A percentile compares a stretch with the other conserved stretches of the same genome.
phyloP scores from a whole-genome alignment of 2,113 vertebrate species.

The Rhinoderma darwinii region DNA sequence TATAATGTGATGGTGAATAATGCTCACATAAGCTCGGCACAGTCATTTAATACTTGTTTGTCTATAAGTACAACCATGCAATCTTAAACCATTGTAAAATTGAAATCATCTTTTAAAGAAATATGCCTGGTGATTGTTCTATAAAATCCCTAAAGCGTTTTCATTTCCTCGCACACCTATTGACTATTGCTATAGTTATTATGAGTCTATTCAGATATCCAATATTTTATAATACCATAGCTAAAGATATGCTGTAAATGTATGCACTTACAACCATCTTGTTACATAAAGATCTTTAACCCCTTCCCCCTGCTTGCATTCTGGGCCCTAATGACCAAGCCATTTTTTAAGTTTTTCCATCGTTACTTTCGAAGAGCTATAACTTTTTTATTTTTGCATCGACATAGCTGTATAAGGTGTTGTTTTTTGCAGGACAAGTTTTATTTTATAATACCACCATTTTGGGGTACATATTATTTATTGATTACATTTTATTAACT shows the following conservation, averaged over 20 bases:
- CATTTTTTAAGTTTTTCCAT: too few species aligned
- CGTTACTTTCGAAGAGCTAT: too few species aligned
- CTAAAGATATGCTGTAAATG: not conserved
- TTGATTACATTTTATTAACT: too few species aligned
- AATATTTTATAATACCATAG: conserved; percentile 35
- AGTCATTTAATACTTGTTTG: conserved; percentile 34
- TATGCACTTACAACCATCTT: not conserved
- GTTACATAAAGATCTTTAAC: conserved; percentile 19
- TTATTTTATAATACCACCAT: too few species aligned
- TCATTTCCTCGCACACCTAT: not conserved
- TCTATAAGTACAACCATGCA: conserved; percentile 24
- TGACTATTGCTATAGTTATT: conserved; percentile 40
- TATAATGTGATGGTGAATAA: conserved; percentile 38
- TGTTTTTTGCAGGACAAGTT: too few species aligned
- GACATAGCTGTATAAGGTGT: too few species aligned
- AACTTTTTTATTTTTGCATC: too few species aligned
- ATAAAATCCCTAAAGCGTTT: conserved; percentile 32
- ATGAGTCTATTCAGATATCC: conserved; percentile 13
- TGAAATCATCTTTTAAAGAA: conserved; percentile 51
- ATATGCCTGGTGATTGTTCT: conserved; percentile 30
- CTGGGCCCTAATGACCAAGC: too few species aligned
- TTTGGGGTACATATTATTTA: too few species aligned
- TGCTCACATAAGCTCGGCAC: conserved; percentile 27
- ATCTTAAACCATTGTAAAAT: conserved; percentile 37
- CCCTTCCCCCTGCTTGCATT: too few species aligned